Conservation (phyloP, 2,113 vertebrate genomes). For the Turnix velox region DNA sequence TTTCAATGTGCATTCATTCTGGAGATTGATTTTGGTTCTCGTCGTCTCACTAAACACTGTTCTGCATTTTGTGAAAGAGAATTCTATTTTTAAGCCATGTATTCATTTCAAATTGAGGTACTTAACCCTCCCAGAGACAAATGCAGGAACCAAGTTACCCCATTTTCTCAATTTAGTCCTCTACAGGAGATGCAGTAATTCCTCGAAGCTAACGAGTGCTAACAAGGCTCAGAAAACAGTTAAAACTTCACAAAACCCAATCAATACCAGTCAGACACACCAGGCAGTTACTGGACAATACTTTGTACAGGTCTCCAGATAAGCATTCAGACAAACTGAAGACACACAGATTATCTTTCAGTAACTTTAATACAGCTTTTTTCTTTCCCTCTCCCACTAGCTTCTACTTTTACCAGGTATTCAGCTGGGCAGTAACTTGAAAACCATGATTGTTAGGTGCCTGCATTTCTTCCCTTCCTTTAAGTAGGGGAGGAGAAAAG, state of each 20-base stretch:
- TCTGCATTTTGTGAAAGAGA: slow-evolving; percentile 20
- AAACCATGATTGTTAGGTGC: fast-evolving
- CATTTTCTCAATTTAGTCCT: neutral
- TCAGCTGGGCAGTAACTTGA: neutral
- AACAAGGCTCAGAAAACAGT: neutral
- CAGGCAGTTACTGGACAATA: neutral
- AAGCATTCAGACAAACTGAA: neutral
- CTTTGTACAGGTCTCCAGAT: neutral
- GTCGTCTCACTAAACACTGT: neutral
- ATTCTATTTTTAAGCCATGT: neutral
- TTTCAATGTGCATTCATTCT: neutral
- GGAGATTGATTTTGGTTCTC: neutral
- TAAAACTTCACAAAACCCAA: neutral
- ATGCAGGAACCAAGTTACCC: neutral
- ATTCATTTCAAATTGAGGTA: neutral
- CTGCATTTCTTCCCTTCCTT: neutral
- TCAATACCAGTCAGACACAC: neutral
- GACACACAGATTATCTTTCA: neutral
- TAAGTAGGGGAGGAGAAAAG: neutral
- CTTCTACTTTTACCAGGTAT: neutral
- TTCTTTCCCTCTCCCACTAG: fast-evolving
- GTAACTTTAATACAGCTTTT: neutral
- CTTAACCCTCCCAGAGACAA: neutral
- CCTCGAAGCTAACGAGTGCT: neutral
- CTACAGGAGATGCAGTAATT: neutral